Base-by-base conservation (phyloP, 2,113 vertebrate genomes). In the Rhynchomys soricoides region DNA sequence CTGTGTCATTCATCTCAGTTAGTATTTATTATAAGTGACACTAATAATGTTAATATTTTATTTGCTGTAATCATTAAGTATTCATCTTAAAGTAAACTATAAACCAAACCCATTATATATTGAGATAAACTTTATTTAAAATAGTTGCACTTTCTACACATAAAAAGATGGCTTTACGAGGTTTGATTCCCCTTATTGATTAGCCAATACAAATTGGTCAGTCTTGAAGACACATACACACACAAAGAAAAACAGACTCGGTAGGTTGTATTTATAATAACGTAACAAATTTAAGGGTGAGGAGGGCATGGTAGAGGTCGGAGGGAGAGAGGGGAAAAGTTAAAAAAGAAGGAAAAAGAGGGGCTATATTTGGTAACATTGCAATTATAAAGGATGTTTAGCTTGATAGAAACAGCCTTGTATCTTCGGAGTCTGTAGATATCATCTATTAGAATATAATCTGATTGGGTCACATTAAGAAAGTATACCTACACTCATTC, bases 41-140 rank as follows among this genome's bases (percentile, higher is more conserved):
- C 68, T 34, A 24, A 55, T 78, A 87, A 29, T 37, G 79, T 91
- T 48, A 95, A 89, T 50, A 78, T n/a, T 86, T 59, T 26, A 73
- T 89, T 62, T 66, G 68, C 31, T 77, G 10, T 45, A 52, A 66
- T 52, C 3, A 48, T 82, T 48, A 87, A 85, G 19, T 89, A 66
- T 59, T 85, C 17, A 62, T 81, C 74, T 86, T 92, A 73, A 91
- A 94, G 31, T 79, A 19, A 81, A 59, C 82, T 89, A 50, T 87
- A 89, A 93, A 68, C 29, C 19, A n/a, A n/a, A n/a, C n/a, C n/a
- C 4, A 89, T 93, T 93, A 78, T 5, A 5, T 94, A n/a, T 86
- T 62, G 26, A 79, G 57, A 26, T 22, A 75, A 86, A 52, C 68
- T 91, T 97, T 1, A 89, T 93, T 89, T 89, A 71, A 96, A 89